Conservation (phyloP, 2,113 vertebrate genomes). For the Fulmarus glacialis region DNA sequence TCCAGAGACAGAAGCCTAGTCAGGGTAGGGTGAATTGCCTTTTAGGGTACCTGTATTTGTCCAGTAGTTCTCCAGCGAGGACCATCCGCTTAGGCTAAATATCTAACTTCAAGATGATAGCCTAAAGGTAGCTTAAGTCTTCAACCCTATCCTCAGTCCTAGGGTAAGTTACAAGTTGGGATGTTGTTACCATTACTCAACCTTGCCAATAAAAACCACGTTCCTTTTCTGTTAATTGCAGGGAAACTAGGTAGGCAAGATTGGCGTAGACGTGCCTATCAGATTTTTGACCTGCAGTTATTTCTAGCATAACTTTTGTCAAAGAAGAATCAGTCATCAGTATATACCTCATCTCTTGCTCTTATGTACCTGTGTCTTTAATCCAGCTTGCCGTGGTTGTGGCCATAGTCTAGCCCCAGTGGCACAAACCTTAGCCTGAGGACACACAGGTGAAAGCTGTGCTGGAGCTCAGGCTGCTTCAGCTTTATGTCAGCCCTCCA, state of each 20-base stretch:
- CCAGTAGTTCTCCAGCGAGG: not conserved
- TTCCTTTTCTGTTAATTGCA: not conserved
- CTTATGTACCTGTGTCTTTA: rapidly evolving
- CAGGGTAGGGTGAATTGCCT: not conserved
- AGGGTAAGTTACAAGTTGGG: not conserved
- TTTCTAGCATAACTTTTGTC: not conserved
- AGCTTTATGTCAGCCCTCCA: not conserved
- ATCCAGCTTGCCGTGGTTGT: not conserved
- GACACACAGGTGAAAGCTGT: not conserved
- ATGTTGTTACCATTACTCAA: not conserved
- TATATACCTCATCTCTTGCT: not conserved
- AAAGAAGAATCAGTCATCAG: not conserved
- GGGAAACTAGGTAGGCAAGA: not conserved
- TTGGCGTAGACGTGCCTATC: not conserved
- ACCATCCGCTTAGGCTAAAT: not conserved
- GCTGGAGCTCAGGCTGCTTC: not conserved
- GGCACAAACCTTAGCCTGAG: not conserved
- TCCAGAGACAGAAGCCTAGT: not conserved
- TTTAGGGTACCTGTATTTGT: not conserved
- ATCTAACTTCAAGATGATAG: not conserved
- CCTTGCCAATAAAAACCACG: not conserved
- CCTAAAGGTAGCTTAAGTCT: not conserved
- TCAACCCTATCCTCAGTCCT: not conserved
- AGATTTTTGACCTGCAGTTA: not conserved
- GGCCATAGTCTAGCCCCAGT: not conserved